Conservation (phyloP, 2,797 vertebrate genomes). For the Manis crassicaudata region DNA sequence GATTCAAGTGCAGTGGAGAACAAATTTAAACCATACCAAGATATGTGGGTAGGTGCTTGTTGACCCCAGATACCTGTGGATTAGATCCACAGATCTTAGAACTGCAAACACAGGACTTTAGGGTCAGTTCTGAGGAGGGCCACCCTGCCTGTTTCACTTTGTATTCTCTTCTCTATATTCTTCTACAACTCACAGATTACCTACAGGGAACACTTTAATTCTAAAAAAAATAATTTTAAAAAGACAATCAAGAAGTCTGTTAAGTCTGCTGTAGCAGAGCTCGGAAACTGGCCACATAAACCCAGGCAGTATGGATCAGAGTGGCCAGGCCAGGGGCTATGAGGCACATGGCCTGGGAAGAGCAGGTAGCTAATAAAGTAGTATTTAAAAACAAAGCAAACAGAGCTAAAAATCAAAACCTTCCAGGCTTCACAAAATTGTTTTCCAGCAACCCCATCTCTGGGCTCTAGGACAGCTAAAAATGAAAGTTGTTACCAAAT, state of each 20-base stretch:
- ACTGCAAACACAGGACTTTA: not conserved
- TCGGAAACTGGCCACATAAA: not conserved
- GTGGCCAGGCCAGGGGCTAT: not conserved
- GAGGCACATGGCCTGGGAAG: not conserved
- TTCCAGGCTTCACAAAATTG: constrained; percentile 29
- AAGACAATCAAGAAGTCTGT: not conserved
- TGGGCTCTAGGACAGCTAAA: constrained; percentile 1
- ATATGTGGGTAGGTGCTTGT: rapidly evolving
- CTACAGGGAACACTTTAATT: constrained; percentile 14
- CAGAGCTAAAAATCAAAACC: constrained; percentile 23
- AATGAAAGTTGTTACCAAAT: constrained; percentile 55
- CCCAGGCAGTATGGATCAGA: not conserved
- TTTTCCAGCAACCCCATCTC: constrained; percentile 14
- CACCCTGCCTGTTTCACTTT: not conserved
- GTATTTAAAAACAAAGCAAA: constrained; percentile 19
- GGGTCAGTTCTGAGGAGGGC: not conserved
- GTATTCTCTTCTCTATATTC: constrained; percentile 23
- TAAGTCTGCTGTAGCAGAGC: not conserved
- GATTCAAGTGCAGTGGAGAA: not conserved
- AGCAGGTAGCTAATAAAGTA: not conserved
- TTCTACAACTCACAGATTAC: not conserved
- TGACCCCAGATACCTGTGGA: no score
- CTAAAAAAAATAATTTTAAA: constrained; percentile 30
- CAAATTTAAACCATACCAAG: not conserved
- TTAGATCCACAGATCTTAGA: not conserved